Evolutionary conservation across 1,140 invertebrate genomes (phyloP).

Genomic region (Macrobrachium rosenbergii): DNA sequence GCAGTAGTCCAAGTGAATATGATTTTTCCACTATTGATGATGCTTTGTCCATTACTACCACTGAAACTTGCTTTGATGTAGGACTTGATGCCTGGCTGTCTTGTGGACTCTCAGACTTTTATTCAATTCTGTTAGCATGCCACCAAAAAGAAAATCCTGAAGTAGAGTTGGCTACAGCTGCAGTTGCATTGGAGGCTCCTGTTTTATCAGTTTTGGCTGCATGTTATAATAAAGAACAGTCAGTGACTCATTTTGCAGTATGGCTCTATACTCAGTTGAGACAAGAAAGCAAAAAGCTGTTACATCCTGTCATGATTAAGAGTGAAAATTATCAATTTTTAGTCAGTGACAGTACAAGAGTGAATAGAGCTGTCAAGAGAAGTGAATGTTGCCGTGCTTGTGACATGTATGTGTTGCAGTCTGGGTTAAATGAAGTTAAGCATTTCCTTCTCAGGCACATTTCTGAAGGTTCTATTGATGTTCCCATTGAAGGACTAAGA

Average conservation of each 20-base stretch:
- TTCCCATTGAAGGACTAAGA: conserved; percentile 40
- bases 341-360: conserved; percentile 1
- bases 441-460: conserved; percentile 31
- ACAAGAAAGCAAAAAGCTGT: conserved; percentile 1
- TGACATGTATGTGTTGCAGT: conserved; percentile 35
- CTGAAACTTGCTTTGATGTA: conserved; percentile 41
- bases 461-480: conserved; percentile 33
- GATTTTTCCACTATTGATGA: conserved; percentile 44
- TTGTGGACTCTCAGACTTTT: conserved; percentile 32
- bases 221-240: conserved; percentile 33
- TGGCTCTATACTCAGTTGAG: conserved; percentile 50
- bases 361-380: background rate
- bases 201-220: conserved; percentile 39
- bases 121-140: conserved; percentile 39
- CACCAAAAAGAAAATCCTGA: conserved; percentile 36
- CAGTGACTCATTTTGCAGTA: conserved; percentile 17
- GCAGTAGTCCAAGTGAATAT: conserved; percentile 48
- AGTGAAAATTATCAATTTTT: background rate
- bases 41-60: conserved; percentile 42
- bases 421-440: conserved; percentile 6
- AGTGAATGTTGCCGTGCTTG: conserved; percentile 45
- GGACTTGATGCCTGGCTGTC: conserved; percentile 46
- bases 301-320: conserved; percentile 23
- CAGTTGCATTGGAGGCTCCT: conserved; percentile 26
- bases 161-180: conserved; percentile 29